Evolutionary conservation across 2,888 invertebrate species (phyloP).

Genomic region (Oasisia sp.): DNA sequence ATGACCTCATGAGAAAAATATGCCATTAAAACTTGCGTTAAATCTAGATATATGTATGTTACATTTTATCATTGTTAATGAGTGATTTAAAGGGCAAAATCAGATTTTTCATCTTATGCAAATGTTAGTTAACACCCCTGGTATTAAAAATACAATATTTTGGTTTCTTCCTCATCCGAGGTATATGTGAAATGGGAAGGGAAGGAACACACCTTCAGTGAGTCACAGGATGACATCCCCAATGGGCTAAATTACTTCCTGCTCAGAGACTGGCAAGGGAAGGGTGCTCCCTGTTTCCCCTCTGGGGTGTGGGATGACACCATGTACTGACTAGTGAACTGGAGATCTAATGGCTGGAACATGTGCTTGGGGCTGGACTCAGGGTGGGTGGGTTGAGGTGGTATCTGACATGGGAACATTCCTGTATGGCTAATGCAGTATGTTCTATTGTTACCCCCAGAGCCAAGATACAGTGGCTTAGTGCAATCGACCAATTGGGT

Average conservation of each 20-base stretch:
- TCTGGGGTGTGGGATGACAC: background rate
- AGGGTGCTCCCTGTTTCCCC: background rate
- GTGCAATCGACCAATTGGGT: background rate
- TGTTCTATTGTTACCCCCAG: background rate
- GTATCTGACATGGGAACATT: background rate
- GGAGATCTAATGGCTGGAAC: background rate
- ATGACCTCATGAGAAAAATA: too few species aligned
- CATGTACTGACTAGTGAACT: slow-evolving; percentile 1
- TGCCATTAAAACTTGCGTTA: too few species aligned
- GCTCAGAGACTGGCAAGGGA: background rate
- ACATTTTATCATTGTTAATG: too few species aligned
- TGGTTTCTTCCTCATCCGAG: too few species aligned
- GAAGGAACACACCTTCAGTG: background rate
- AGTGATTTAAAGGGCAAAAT: too few species aligned
- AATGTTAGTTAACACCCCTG: too few species aligned
- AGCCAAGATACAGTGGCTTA: background rate
- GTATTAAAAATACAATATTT: too few species aligned
- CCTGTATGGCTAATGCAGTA: background rate
- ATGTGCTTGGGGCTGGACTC: background rate
- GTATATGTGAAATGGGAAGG: background rate
- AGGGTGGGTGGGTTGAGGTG: background rate
- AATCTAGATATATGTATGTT: too few species aligned
- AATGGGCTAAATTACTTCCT: background rate
- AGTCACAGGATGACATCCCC: background rate
- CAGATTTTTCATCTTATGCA: too few species aligned